These are phyloP conservation scores for Arge pagana DNA, from an alignment of 2,888 invertebrate species.

Conservation along the genomic window DNA sequence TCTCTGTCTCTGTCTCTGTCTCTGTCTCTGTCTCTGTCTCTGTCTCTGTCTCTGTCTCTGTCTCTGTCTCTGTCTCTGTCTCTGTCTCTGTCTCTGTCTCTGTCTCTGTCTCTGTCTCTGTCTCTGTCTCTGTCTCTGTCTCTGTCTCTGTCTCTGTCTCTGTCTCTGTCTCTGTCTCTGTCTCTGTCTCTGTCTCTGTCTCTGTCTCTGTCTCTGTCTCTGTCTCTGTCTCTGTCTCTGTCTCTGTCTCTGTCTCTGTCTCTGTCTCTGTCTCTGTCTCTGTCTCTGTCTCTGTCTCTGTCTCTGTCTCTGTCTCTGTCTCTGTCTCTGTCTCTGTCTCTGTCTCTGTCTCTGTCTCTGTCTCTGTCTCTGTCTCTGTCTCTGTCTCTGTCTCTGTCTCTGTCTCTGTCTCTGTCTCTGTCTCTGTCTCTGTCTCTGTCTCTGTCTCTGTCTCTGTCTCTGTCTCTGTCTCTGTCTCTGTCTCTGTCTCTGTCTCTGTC, in stretches of 20 bases:
- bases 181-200: neutral
- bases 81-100: neutral
- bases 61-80: neutral
- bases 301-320: neutral
- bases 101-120: neutral
- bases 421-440: neutral
- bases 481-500: neutral
- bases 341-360: neutral
- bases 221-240: neutral
- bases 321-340: constrained; percentile 4
- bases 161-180: neutral
- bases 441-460: constrained; percentile 11
- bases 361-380: constrained; percentile 1
- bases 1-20: neutral
- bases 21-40: neutral
- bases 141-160: neutral
- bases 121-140: neutral
- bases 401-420: neutral
- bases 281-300: neutral
- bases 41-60: neutral
- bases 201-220: neutral
- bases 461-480: neutral
- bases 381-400: constrained; percentile 11
- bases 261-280: neutral
- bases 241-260: neutral